A percentile compares a stretch with the other conserved stretches of the same genome.
Evolutionary conservation across 2,797 vertebrate genomes (phyloP).

Genomic region (Falco novaeseelandiae): DNA sequence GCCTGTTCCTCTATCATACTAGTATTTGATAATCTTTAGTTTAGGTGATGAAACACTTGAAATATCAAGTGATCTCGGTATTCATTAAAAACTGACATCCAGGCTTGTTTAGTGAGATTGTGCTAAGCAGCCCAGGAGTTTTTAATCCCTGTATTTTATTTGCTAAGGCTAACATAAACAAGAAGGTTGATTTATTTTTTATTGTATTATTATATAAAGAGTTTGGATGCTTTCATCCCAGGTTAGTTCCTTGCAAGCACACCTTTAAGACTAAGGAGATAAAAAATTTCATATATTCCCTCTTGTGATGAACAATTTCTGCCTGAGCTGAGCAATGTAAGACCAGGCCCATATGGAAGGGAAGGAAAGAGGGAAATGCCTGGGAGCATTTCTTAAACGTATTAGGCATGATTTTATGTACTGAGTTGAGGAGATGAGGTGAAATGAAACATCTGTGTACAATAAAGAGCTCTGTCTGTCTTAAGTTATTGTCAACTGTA

Average conservation of each 20-base stretch:
- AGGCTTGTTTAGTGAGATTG: background rate
- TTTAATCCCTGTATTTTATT: background rate
- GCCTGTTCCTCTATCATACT: background rate
- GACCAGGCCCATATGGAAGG: background rate
- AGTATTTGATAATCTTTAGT: background rate
- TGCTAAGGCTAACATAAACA: background rate
- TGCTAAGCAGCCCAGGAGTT: background rate
- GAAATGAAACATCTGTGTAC: conserved; percentile 37
- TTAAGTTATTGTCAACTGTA: conserved; percentile 36
- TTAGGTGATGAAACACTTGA: background rate
- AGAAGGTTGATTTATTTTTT: background rate
- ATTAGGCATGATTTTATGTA: conserved; percentile 19
- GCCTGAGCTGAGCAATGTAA: background rate
- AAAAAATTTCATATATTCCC: background rate
- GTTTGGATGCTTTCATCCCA: background rate
- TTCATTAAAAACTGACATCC: background rate
- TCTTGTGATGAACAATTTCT: background rate
- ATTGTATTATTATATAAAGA: background rate
- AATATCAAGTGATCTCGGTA: background rate
- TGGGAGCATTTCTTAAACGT: background rate
- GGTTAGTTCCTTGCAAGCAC: background rate
- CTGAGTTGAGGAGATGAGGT: background rate
- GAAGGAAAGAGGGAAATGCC: background rate
- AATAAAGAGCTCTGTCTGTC: conserved; percentile 35
- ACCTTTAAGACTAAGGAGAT: background rate